Evolutionary conservation across 2,113 vertebrate genomes (phyloP).

Genomic region (Hiodon tergisus): DNA sequence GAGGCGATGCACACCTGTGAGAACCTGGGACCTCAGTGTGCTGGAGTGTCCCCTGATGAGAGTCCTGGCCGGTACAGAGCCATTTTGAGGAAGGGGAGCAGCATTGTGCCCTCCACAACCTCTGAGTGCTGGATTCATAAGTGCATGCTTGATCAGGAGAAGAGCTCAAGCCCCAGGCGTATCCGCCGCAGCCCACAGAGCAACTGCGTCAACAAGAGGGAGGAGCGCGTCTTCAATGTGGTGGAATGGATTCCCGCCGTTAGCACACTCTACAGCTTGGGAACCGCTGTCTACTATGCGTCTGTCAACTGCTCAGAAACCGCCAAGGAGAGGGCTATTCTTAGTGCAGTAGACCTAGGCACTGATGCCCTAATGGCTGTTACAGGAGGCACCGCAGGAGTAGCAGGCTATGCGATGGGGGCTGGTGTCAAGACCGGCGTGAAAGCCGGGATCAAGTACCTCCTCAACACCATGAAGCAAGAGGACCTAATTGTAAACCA

Average conservation of each 20-base stretch:
- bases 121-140: slow-evolving; percentile 51
- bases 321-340: slow-evolving; percentile 71
- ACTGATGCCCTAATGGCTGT: slow-evolving; percentile 67
- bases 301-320: slow-evolving; percentile 63
- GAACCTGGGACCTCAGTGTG: slow-evolving; percentile 56
- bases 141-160: slow-evolving; percentile 37
- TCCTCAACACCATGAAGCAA: slow-evolving; percentile 60
- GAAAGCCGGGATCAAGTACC: slow-evolving; percentile 63
- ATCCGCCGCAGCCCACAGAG: slow-evolving; percentile 30
- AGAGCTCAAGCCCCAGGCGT: not conserved
- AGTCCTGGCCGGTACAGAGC: slow-evolving; percentile 41
- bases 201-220: slow-evolving; percentile 57
- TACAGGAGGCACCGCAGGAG: slow-evolving; percentile 46
- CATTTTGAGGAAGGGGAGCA: slow-evolving; percentile 39
- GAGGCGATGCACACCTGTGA: slow-evolving; percentile 55
- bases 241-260: slow-evolving; percentile 69
- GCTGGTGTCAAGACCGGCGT: slow-evolving; percentile 67
- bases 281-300: slow-evolving; percentile 80
- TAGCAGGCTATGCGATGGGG: slow-evolving; percentile 56
- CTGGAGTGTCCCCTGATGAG: slow-evolving; percentile 52
- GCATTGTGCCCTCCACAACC: slow-evolving; percentile 34
- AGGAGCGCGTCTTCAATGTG: slow-evolving; percentile 57
- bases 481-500: slow-evolving; percentile 62
- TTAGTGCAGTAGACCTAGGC: slow-evolving; percentile 70
- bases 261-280: slow-evolving; percentile 76